Conservation (phyloP, 2,797 vertebrate species). For the Apodemus agrarius region DNA sequence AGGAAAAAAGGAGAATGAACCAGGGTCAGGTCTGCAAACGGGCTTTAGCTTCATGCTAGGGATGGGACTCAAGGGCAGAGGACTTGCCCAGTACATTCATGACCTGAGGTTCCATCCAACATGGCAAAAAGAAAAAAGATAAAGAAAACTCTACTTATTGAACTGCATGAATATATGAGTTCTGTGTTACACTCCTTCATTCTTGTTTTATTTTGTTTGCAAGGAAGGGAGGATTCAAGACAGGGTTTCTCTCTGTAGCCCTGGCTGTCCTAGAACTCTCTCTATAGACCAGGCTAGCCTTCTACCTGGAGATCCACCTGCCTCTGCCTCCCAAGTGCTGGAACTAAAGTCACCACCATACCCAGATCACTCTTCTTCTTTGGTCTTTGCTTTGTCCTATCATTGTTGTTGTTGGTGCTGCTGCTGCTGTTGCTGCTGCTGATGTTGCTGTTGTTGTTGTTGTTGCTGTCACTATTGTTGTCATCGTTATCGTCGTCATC, state of each 20-base stretch:
- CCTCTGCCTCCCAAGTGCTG: neutral
- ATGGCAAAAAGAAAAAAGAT: neutral
- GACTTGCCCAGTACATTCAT: neutral
- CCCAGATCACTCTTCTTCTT: neutral
- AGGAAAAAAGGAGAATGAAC: neutral
- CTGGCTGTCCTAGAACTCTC: neutral
- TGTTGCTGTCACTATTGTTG: too few relatives aligned
- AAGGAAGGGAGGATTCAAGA: neutral
- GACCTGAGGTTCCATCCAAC: neutral
- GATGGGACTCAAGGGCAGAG: neutral
- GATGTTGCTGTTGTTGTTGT: too few relatives aligned
- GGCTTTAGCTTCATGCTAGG: neutral
- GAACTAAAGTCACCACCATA: neutral
- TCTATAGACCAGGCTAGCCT: neutral
- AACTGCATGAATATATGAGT: neutral
- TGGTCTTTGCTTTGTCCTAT: neutral
- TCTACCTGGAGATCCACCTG: neutral
- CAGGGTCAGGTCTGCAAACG: neutral
- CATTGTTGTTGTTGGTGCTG: neutral
- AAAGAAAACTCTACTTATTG: neutral
- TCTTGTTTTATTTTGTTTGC: neutral
- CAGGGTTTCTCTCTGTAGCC: neutral
- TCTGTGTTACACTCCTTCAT: neutral
- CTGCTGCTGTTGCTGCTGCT: too few relatives aligned
- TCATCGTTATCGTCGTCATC: too few relatives aligned